These are phyloP conservation scores for Pollenia angustigena DNA, from an alignment of 2,888 invertebrate genomes.

Conservation along the genomic window DNA sequence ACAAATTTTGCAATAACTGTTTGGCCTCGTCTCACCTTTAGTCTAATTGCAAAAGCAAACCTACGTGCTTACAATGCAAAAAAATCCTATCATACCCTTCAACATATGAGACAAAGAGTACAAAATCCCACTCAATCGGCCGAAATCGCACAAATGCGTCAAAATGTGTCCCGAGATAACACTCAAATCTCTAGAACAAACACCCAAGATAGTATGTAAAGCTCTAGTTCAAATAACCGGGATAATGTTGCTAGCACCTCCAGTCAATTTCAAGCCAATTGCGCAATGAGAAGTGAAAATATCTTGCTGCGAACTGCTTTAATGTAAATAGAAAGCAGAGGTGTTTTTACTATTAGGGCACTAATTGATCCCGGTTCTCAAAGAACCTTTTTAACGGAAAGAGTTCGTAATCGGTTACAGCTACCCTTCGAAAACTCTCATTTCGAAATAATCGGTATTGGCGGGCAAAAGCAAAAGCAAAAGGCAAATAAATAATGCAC, in stretches of 20 bases:
- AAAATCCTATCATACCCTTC: neutral
- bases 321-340: neutral
- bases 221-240: too few species aligned
- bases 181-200: too few species aligned
- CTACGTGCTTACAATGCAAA: constrained; percentile 4
- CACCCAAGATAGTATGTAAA: too few species aligned
- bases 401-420: neutral
- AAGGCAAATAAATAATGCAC: constrained; percentile 1
- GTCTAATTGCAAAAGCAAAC: neutral
- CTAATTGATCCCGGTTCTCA: constrained; percentile 30
- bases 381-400: constrained; percentile 6
- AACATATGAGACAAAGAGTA: neutral
- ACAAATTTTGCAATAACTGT: constrained; percentile 9
- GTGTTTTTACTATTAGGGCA: constrained; percentile 20
- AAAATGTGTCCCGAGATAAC: too few species aligned
- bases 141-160: too few species aligned
- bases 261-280: neutral
- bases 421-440: neutral
- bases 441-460: constrained; percentile 25
- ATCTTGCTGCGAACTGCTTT: constrained; percentile 23
- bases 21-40: neutral
- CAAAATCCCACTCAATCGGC: too few species aligned
- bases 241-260: neutral
- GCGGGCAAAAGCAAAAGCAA: constrained; percentile 9
- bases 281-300: neutral